Conservation (phyloP, 1,140 invertebrate genomes). For the Anagrus nilaparvatae region DNA sequence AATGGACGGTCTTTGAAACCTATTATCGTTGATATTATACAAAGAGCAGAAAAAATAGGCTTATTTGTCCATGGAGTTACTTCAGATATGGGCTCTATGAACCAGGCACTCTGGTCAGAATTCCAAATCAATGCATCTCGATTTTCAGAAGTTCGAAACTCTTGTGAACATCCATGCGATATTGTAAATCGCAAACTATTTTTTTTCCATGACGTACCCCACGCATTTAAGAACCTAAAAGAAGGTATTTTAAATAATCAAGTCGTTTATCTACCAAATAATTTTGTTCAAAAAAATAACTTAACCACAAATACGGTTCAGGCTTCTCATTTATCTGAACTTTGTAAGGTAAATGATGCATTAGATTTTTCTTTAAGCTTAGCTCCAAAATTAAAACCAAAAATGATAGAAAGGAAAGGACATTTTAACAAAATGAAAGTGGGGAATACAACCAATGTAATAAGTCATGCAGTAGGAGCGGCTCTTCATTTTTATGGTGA, state of each 20-base stretch:
- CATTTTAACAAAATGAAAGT: no score
- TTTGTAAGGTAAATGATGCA: not conserved
- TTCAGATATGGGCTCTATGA: slow-evolving; percentile 7
- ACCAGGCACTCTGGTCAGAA: slow-evolving; percentile 1
- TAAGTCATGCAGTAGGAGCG: slow-evolving; percentile 1
- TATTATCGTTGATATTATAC: slow-evolving; percentile 1
- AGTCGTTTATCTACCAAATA: not conserved
- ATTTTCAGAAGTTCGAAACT: slow-evolving; percentile 1
- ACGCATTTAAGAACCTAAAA: slow-evolving; percentile 8
- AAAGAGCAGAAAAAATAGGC: slow-evolving; percentile 6
- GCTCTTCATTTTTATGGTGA: slow-evolving; percentile 7
- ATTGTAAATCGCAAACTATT: slow-evolving; percentile 2
- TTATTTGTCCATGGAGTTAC: slow-evolving; percentile 2
- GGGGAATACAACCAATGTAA: not conserved
- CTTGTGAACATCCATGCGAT: slow-evolving; percentile 7
- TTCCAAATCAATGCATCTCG: slow-evolving; percentile 1
- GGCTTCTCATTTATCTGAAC: no score
- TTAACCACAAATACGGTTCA: slow-evolving; percentile 1
- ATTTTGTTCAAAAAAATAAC: slow-evolving; percentile 4
- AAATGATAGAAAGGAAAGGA: slow-evolving; percentile 3
- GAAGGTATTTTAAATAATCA: slow-evolving; percentile 9
- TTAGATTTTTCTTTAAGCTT: slow-evolving; percentile 3
- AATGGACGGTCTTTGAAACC: not conserved
- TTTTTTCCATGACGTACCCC: slow-evolving; percentile 7
- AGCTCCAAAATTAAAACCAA: slow-evolving; percentile 1